phyloP scores from a whole-genome alignment of 2,113 vertebrate genomes.

The Condylura cristata region DNA sequence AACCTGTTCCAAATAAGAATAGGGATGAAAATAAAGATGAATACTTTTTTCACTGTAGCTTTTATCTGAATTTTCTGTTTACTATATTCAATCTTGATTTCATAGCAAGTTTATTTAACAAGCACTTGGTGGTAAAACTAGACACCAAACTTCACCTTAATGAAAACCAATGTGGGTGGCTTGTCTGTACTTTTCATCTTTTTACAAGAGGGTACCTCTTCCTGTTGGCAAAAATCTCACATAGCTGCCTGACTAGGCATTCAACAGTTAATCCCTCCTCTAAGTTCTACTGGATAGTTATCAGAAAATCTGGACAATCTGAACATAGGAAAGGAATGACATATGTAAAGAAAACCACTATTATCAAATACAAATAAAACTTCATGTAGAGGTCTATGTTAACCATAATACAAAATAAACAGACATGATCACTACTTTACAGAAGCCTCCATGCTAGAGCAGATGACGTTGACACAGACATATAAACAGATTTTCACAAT shows the following conservation, averaged over 20 bases:
- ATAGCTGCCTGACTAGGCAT: not conserved
- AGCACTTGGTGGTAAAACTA: slow-evolving; percentile 65
- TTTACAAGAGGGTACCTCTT: slow-evolving; percentile 30
- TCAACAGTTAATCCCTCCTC: slow-evolving; percentile 17
- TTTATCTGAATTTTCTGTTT: slow-evolving; percentile 69
- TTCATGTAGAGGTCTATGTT: slow-evolving; percentile 7
- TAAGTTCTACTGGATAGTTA: not conserved
- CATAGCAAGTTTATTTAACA: slow-evolving; percentile 58
- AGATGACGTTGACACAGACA: slow-evolving; percentile 55
- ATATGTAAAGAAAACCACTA: slow-evolving; percentile 34
- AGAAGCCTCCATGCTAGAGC: slow-evolving; percentile 52
- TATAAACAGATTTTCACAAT: slow-evolving; percentile 66
- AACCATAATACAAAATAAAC: slow-evolving; percentile 61
- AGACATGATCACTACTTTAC: slow-evolving; percentile 58
- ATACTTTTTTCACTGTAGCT: not conserved
- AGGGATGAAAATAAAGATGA: slow-evolving; percentile 49
- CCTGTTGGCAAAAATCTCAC: not conserved
- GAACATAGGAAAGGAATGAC: slow-evolving; percentile 38
- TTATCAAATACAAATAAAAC: slow-evolving; percentile 59
- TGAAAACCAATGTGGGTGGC: slow-evolving; percentile 54
- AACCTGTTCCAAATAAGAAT: slow-evolving; percentile 33
- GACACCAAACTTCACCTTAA: slow-evolving; percentile 58
- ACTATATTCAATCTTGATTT: slow-evolving; percentile 52
- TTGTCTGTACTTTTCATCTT: slow-evolving; percentile 41
- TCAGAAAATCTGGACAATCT: slow-evolving; percentile 22